Evolutionary conservation across 2,797 vertebrate genomes (phyloP), one percentile per base, ranked within the genome.

Genomic region (Synanceia verrucosa): DNA sequence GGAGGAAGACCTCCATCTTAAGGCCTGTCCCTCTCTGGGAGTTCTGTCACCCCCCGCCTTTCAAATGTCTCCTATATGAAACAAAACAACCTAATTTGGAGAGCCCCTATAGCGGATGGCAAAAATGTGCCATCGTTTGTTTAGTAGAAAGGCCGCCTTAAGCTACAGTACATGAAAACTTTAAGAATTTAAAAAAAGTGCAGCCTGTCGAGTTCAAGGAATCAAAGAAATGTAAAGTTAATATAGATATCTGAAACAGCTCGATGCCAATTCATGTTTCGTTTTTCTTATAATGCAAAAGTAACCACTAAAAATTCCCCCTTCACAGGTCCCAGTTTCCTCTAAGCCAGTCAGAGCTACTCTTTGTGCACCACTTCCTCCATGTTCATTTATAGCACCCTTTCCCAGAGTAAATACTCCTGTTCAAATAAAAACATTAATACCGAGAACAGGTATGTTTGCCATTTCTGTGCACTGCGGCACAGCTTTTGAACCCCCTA

Each of bases 1-100:
- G 93, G 87, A 96, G 94, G 95, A 97, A 97, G 95, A 96, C 96
- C 96, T 97, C 96, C 95, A 96, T 96, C 97, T 96, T 95, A 86
- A 93, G 93, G 94, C 87, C 94, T 91, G 91, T 94, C 92, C 89
- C 89, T 93, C 90, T 88, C 83, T 76, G 88, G 91, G 89, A 91
- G 87, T 89, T 89, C 77, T 87, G 79, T 82, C 82, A 75, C 82
- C 72, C 77, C 59, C 86, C 79, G 81, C 82, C 64, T 90, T 93
- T 94, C 88, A 78, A 91, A 91, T 86, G 91, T 92, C 94, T 92
- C 91, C 89, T 93, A 94, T 93, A 94, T 90, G 93, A 94, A 94
- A 95, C 65, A 83, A 94, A 96, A 96, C 93, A 96, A 95, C 93
- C 94, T 95, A 90, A 93, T 94, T 94, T 93, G 86, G 88, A 93